Base-by-base conservation (phyloP, 1,140 invertebrate species). In the Drosophila truncata region DNA sequence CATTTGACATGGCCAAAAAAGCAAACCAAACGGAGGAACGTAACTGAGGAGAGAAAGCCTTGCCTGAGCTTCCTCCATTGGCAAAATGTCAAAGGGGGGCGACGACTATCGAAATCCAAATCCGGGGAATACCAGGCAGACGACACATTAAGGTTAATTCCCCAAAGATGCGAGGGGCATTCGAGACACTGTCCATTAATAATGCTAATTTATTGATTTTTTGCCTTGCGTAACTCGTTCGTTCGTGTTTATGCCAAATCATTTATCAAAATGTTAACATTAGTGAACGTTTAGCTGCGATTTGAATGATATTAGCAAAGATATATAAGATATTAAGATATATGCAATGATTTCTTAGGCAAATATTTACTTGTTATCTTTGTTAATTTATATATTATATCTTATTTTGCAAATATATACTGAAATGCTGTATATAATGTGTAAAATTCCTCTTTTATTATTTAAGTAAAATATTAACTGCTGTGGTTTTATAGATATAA, bases 161-260 rank as follows among this genome's bases (percentile, higher is more conserved):
- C 35, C 66, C 29, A 47, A 42, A 29, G n/a, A 70, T 67, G 46
- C n/a, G n/a, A 29, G 61, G 46, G 46, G 35, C 69, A 50, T 31
- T 71, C 50, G 64, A 49, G 64, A 49, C 23, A 41, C 25, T 33
- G 33, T 59, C 69, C 69, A 72, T 72, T 71, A 71, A 71, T 72
- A 71, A 71, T 72, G 50, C 49, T 50, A 71, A 72, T 72, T 72
- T 71, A 72, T 72, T 49, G 69, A 72, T 72, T 72, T 71, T 37
- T 25, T 47, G 13, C 8, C 7, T 44, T 16, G 31, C 23, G 25
- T 57, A 35, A 71, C 46, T 46, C 10, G 47, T 42, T 46, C 10
- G 47, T 42, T 33, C 1, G 29, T 10, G n/a, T 41, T 25, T 64
- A 42, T 55, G 62, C 25, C 11, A 35, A 71, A n/a, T 25, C 41